Conservation (phyloP, 2,888 invertebrate species). For the Scrobipalpa costella region DNA sequence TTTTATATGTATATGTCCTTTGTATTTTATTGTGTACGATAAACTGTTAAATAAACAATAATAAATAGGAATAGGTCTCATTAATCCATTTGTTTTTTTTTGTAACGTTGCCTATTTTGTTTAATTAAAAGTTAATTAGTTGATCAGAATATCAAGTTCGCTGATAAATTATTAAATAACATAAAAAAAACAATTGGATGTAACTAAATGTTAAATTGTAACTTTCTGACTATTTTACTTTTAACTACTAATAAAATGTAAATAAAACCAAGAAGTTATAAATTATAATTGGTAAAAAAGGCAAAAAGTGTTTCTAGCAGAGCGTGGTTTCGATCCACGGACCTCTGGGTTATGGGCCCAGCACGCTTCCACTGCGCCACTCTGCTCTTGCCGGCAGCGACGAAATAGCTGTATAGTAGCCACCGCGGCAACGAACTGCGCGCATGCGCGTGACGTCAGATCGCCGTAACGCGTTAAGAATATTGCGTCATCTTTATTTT, state of each 20-base stretch:
- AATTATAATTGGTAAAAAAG: constrained; percentile 30
- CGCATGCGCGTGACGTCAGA: constrained; percentile 48
- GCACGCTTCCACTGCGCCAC: constrained; percentile 92
- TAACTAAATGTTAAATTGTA: no score
- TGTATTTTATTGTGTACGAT: no score
- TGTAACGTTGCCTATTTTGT: no score
- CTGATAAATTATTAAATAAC: no score
- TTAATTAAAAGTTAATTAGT: no score
- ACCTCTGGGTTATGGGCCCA: constrained; percentile 94
- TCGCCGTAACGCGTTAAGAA: background rate
- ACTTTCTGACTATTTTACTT: no score
- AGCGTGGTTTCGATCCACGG: constrained; percentile 94
- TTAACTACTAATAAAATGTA: background rate
- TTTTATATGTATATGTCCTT: no score
- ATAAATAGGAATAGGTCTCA: no score
- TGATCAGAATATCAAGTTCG: no score
- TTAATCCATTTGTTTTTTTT: no score
- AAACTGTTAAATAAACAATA: no score
- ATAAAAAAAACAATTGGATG: no score
- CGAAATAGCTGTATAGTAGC: constrained; percentile 48
- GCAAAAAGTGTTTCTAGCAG: constrained; percentile 72
- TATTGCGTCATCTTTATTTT: background rate
- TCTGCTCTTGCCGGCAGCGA: constrained; percentile 74
- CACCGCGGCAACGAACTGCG: constrained; percentile 29
- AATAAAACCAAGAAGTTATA: constrained; percentile 23